Base-by-base conservation (phyloP, 2,113 vertebrate species). In the Cynoglossus semilaevis region DNA sequence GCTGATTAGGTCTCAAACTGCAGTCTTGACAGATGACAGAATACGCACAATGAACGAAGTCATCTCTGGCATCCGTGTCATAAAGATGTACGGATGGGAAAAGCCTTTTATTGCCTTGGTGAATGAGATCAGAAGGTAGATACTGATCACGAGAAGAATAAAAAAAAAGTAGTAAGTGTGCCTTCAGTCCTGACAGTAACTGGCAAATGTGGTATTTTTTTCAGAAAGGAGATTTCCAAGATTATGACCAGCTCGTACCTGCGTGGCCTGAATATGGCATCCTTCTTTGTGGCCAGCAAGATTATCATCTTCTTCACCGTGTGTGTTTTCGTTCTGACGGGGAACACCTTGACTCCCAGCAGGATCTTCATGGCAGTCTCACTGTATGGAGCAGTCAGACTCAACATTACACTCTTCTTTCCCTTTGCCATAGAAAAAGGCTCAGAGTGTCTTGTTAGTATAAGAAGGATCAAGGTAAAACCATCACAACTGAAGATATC, bases 71-170 rank as follows among this genome's bases (percentile, higher is more conserved):
- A 97, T 98, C 66, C 91, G 94, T 59, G 96, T 99, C 60, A 99
- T 99, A 74, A 99, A 99, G 87, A 98, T 99, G 96, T 98, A 95
- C 2, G 94, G 93, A 0, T 99, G 96, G 96, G 96, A 99, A 74
- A 94, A 92, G 46, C 90, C 95, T 6, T 99, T 98, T 66, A 83
- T 92, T 0, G 87, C 89, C 0, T 89, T 97, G 59, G 91, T 99
- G 63, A 79, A 85, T 72, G 83, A 80, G 41, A 81, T 96, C 81
- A 92, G 96, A 89, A 94, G 91, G 96, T 97, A 91, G 79, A 6
- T 22, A 13, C 14, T 38, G 2, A 3, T 7, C 9, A 38, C 2
- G 37, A 4, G 8, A 3, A 38, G 8, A 38, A 38, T 36, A 38
- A 4, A 10, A 38, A 38, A 10, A 38, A 9, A 38, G 37, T 38